These are phyloP conservation scores for Tenthredo notha DNA, from an alignment of 2,888 invertebrate genomes.

Conservation along the genomic window DNA sequence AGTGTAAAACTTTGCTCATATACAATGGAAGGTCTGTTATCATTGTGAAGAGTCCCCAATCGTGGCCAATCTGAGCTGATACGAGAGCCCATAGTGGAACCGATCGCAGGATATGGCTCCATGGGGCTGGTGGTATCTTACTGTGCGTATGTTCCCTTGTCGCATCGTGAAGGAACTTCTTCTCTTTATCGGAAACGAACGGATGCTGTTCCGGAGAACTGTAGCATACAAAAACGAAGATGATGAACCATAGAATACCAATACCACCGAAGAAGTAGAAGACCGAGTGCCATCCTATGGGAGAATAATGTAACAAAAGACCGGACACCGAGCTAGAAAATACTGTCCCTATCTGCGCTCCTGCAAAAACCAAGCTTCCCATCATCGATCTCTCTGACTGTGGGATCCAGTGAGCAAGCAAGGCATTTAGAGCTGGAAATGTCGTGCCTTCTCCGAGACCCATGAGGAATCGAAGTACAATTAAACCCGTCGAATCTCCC, in stretches of 20 bases:
- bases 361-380: slow-evolving; percentile 90
- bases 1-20: slow-evolving; percentile 77
- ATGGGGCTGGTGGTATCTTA: slow-evolving; percentile 70
- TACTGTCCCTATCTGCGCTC: slow-evolving; percentile 86
- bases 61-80: slow-evolving; percentile 80
- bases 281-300: slow-evolving; percentile 81
- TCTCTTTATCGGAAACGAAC: slow-evolving; percentile 80
- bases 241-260: slow-evolving; percentile 80
- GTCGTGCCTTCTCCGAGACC: slow-evolving; percentile 93
- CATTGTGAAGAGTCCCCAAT: slow-evolving; percentile 77
- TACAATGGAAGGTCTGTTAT: slow-evolving; percentile 77
- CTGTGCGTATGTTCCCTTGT: slow-evolving; percentile 68
- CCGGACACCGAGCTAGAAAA: slow-evolving; percentile 85
- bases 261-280: slow-evolving; percentile 82
- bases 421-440: slow-evolving; percentile 90
- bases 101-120: slow-evolving; percentile 78
- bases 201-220: slow-evolving; percentile 80
- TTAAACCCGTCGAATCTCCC: slow-evolving; percentile 86
- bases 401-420: slow-evolving; percentile 91
- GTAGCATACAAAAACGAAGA: slow-evolving; percentile 80
- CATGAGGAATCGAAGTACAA: slow-evolving; percentile 87
- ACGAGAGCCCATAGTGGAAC: slow-evolving; percentile 88
- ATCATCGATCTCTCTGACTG: slow-evolving; percentile 88
- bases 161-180: slow-evolving; percentile 75
- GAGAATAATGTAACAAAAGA: slow-evolving; percentile 80